phyloP scores from a whole-genome alignment of 2,113 vertebrate genomes.

The Poecile atricapillus region DNA sequence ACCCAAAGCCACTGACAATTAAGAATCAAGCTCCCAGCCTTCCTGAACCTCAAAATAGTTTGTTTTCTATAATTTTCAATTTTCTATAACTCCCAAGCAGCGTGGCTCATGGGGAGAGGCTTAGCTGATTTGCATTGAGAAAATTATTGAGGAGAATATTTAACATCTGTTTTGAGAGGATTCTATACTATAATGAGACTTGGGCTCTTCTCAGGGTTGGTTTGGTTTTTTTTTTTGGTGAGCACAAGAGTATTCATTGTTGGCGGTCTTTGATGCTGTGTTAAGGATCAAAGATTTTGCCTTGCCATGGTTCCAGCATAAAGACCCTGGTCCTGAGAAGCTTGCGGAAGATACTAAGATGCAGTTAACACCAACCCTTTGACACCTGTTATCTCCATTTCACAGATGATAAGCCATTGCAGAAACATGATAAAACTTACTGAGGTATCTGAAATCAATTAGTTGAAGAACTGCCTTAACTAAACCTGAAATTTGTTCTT shows the following conservation, averaged over 20 bases:
- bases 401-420: background rate
- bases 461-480: background rate
- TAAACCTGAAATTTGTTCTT: background rate
- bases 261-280: background rate
- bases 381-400: background rate
- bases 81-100: background rate
- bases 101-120: rapidly evolving
- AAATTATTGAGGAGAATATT: background rate
- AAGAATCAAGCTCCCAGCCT: background rate
- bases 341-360: background rate
- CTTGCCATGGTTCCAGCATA: background rate
- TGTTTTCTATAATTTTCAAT: background rate
- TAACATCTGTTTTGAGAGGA: background rate
- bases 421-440: background rate
- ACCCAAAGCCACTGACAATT: background rate
- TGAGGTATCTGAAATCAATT: background rate
- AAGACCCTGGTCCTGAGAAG: background rate
- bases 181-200: background rate
- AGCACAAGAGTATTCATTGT: background rate
- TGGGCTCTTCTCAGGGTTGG: background rate
- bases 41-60: background rate
- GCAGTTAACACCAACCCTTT: background rate
- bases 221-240: background rate
- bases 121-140: background rate
- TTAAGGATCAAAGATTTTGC: background rate